phyloP scores from a whole-genome alignment of 2,797 vertebrate species.

The Glyptemys insculpta region DNA sequence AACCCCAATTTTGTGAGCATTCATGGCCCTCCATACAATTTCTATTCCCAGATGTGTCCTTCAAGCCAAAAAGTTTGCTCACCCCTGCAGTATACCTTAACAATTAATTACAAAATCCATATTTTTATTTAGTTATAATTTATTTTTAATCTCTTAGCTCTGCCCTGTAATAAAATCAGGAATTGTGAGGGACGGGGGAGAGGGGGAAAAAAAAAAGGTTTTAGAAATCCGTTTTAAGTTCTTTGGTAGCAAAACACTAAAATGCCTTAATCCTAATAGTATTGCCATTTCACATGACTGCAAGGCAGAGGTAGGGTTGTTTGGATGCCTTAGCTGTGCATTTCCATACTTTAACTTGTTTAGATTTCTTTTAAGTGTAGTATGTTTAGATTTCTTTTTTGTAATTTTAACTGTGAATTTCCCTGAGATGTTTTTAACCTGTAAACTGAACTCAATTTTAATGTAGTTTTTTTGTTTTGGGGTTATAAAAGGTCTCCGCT shows the following conservation, averaged over 20 bases:
- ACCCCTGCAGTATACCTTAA: not conserved
- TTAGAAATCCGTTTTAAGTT: not conserved
- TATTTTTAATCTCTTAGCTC: not conserved
- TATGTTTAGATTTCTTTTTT: constrained; percentile 34
- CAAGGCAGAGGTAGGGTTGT: not conserved
- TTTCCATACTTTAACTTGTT: constrained; percentile 17
- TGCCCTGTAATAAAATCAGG: not conserved
- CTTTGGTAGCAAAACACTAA: not conserved
- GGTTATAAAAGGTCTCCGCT: not conserved
- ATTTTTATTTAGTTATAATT: not conserved
- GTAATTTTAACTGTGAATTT: constrained; percentile 53
- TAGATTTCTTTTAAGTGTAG: constrained; percentile 15
- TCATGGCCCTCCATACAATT: no score
- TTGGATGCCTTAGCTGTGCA: not conserved
- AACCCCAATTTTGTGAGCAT: no score
- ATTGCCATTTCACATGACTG: not conserved
- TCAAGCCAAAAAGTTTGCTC: no score
- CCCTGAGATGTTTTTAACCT: not conserved
- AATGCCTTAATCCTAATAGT: not conserved
- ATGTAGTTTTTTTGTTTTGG: not conserved
- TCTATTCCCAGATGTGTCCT: no score
- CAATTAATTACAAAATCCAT: fast-evolving
- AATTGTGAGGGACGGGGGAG: not conserved
- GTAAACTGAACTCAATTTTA: not conserved
- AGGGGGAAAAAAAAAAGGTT: not conserved